Conservation (phyloP, 2,797 vertebrate genomes). For the Pterois miles region DNA sequence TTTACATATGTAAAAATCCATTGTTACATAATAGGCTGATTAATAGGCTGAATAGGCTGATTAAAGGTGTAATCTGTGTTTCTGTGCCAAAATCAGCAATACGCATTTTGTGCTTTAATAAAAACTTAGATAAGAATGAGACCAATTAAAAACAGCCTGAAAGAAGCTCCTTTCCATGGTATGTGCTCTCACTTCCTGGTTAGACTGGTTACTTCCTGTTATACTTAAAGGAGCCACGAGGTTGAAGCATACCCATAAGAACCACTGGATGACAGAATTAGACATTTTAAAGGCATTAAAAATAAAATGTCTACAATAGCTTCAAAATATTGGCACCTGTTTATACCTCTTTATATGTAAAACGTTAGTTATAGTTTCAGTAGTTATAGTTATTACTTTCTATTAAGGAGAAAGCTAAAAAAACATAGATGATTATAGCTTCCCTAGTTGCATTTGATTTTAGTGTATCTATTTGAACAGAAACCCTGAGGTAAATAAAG, state of each 20-base stretch:
- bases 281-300: conserved; percentile 1
- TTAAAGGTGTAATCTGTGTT: neutral
- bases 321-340: neutral
- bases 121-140: neutral
- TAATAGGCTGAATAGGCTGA: no score
- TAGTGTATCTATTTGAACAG: conserved; percentile 24
- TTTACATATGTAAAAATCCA: no score
- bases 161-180: neutral
- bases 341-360: no score
- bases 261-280: neutral
- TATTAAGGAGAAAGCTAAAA: neutral
- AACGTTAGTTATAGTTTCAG: no score
- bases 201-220: neutral
- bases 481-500: conserved; percentile 21
- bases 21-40: neutral
- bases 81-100: neutral
- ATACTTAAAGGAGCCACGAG: neutral
- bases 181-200: neutral
- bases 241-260: neutral
- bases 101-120: neutral
- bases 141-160: neutral
- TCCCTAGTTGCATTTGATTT: neutral
- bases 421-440: neutral
- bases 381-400: neutral
- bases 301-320: neutral